Evolutionary conservation across 1,140 invertebrate species (phyloP).

Genomic region (Leptinotarsa texana): DNA sequence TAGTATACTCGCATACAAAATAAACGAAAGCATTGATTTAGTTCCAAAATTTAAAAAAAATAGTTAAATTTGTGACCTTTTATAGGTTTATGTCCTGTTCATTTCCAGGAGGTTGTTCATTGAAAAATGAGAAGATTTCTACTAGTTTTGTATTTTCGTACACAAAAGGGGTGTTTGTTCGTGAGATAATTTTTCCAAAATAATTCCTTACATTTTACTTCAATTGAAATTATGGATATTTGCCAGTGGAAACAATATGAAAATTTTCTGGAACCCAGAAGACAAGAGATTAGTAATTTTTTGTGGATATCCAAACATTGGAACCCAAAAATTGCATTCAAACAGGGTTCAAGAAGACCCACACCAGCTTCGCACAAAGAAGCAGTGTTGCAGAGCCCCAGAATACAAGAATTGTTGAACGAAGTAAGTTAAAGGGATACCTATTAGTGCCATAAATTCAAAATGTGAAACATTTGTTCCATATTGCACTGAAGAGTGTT

Average conservation of each 20-base stretch:
- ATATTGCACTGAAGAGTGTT: conserved; percentile 5
- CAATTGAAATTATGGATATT: too few relatives aligned
- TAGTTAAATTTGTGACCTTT: too few relatives aligned
- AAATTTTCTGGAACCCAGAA: conserved; percentile 43
- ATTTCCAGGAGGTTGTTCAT: too few relatives aligned
- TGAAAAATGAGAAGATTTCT: too few relatives aligned
- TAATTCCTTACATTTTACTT: too few relatives aligned
- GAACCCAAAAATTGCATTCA: conserved; percentile 36
- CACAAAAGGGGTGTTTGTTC: too few relatives aligned
- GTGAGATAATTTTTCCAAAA: too few relatives aligned
- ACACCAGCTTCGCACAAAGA: conserved; percentile 42
- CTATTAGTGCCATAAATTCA: conserved; percentile 14
- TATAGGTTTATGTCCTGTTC: too few relatives aligned
- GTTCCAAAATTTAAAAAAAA: too few relatives aligned
- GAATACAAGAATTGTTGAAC: conserved; percentile 44
- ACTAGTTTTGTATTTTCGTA: too few relatives aligned
- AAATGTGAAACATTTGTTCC: neutral
- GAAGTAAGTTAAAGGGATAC: conserved; percentile 34
- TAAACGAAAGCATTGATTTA: too few relatives aligned
- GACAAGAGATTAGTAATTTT: conserved; percentile 41
- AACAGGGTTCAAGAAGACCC: conserved; percentile 32
- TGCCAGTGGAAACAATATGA: conserved; percentile 26
- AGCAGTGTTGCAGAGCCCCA: conserved; percentile 40
- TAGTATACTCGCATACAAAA: too few relatives aligned
- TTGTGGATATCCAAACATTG: conserved; percentile 40